Base-by-base conservation (phyloP, 2,888 invertebrate genomes). In the Apocheima hispidaria region DNA sequence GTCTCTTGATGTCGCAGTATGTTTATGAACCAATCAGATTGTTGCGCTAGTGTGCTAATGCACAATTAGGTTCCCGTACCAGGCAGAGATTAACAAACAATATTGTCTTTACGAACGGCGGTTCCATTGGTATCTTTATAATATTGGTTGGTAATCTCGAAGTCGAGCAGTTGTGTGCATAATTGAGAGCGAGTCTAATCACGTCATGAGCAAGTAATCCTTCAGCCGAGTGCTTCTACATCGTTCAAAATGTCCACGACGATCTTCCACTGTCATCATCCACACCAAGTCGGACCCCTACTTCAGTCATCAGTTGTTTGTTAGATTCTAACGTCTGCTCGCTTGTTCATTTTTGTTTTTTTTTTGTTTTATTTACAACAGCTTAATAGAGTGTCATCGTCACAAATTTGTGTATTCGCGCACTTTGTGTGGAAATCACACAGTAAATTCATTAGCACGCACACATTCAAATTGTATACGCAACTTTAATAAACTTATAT, bases 1-100 rank as follows among this genome's bases (percentile, higher is more conserved):
- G 93, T 93, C 94, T 81, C 87, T 88, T 78, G 91, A 92, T 83
- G 91, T 92, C 91, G 88, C 92, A 90, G 92, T 92, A 92, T 88
- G 92, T 92, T 85, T 81, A 83, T 86, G 83, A 88, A 87, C 86
- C 83, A 88, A 88, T 90, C 82, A 85, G 85, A 91, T 87, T 87
- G 83, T 88, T 88, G 86, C 86, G 92, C 92, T 92, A 92, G 92
- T 88, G 90, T 91, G 90, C 90, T 88, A 86, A 88, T 85, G 92
- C 90, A 91, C 91, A 86, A 81, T 77, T 80, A 79, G 85, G 85
- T 86, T 90, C 86, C 86, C 87, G 87, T 87, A 82, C 85, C 78
- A 82, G 68, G 62, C 65, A 53, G 58, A 66, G 65, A 64, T 62
- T 65, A 65, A 60, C 68, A 70, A 70, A 65, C 70, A 66, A 68